phyloP scores from a whole-genome alignment of 2,113 vertebrate genomes.

The Emydura subglobosa region DNA sequence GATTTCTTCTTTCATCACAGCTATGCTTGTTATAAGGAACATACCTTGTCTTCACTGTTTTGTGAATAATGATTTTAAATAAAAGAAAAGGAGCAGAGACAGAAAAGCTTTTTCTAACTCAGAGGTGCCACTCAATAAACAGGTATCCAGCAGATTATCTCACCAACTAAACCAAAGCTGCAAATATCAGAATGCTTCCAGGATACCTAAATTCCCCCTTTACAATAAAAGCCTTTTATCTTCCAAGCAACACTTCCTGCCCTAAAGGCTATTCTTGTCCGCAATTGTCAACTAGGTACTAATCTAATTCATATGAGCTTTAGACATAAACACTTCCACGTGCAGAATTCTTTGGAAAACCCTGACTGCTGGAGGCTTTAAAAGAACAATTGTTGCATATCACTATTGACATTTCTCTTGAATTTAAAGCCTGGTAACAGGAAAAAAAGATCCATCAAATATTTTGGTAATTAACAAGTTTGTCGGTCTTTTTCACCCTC shows the following conservation, averaged over 20 bases:
- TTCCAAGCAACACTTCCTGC: constrained; percentile 38
- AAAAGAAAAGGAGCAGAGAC: constrained; percentile 25
- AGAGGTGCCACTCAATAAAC: constrained; percentile 53
- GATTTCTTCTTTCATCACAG: constrained; percentile 27
- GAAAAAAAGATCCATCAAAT: background rate
- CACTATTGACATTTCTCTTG: constrained; percentile 40
- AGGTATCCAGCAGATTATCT: constrained; percentile 68
- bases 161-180: constrained; percentile 54
- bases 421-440: constrained; percentile 50
- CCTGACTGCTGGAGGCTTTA: constrained; percentile 42
- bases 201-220: background rate
- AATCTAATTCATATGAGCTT: constrained; percentile 55
- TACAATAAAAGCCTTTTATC: constrained; percentile 55
- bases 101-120: background rate
- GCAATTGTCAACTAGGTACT: constrained; percentile 56
- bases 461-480: constrained; percentile 32
- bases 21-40: background rate
- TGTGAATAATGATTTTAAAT: constrained; percentile 41
- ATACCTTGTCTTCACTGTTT: background rate
- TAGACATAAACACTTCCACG: constrained; percentile 64
- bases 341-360: constrained; percentile 54
- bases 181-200: constrained; percentile 9
- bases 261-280: constrained; percentile 37
- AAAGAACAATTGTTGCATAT: constrained; percentile 54
- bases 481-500: constrained; percentile 23